Evolutionary conservation across 2,888 invertebrate species (phyloP).

Genomic region (Hofmannophila pseudospretella): DNA sequence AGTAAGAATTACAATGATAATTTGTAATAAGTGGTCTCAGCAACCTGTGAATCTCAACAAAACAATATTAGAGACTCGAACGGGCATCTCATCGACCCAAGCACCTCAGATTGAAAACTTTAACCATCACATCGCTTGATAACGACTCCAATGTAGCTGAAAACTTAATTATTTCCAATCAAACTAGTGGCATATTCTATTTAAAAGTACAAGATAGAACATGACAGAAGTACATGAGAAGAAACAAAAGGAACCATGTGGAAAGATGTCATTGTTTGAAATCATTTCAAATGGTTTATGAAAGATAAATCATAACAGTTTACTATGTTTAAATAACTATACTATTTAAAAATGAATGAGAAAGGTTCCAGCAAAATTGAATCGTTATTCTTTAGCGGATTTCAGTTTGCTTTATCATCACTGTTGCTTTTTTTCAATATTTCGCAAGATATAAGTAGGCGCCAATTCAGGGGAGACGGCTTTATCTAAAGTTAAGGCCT

Average conservation of each 20-base stretch:
- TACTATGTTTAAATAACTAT: not conserved
- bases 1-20: too few relatives aligned
- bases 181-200: constrained; percentile 24
- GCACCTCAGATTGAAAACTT: constrained; percentile 74
- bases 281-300: constrained; percentile 26
- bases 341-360: constrained; percentile 1
- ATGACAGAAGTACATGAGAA: constrained; percentile 24
- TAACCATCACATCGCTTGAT: constrained; percentile 58
- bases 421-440: constrained; percentile 17
- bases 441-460: too few relatives aligned
- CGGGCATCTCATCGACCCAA: constrained; percentile 2
- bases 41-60: constrained; percentile 13
- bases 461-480: too few relatives aligned
- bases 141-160: constrained; percentile 35
- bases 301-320: not conserved
- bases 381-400: constrained; percentile 35
- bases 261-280: constrained; percentile 10
- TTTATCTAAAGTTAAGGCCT: too few relatives aligned
- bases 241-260: constrained; percentile 16
- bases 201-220: constrained; percentile 18
- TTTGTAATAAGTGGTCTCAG: constrained; percentile 5
- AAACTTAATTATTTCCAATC: constrained; percentile 17
- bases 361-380: constrained; percentile 25
- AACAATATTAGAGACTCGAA: constrained; percentile 8
- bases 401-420: constrained; percentile 56